Evolutionary conservation across 2,888 invertebrate species (phyloP).

Genomic region (Achlya flavicornis): DNA sequence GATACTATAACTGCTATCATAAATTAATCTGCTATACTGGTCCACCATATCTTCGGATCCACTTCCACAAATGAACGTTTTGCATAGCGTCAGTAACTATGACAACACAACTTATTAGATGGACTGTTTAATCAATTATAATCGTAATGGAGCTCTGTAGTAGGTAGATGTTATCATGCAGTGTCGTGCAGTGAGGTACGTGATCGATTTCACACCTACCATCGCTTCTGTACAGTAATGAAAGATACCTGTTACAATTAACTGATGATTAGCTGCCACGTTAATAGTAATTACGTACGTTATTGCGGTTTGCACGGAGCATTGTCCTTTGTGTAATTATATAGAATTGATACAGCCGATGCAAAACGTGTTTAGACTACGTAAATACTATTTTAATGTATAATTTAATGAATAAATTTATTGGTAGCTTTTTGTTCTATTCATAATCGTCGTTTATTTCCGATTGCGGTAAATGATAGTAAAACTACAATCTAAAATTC

Average conservation of each 20-base stretch:
- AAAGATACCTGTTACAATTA: conserved; percentile 15
- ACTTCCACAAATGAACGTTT: no score
- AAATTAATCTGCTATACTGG: not conserved
- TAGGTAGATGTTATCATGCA: conserved; percentile 1
- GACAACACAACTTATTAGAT: not conserved
- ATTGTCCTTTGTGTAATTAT: conserved; percentile 10
- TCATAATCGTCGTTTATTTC: not conserved
- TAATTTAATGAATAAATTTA: conserved; percentile 1
- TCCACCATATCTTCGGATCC: no score
- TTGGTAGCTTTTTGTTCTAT: not conserved
- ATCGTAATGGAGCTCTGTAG: conserved; percentile 12
- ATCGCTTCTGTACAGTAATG: conserved; percentile 15
- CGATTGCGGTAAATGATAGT: not conserved
- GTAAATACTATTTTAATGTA: not conserved
- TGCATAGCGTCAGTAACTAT: no score
- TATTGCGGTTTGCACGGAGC: conserved; percentile 13
- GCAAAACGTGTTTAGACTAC: conserved; percentile 3
- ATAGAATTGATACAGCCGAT: conserved; percentile 5
- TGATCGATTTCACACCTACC: conserved; percentile 38
- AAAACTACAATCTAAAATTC: not conserved
- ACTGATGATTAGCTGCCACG: conserved; percentile 14
- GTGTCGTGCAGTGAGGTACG: conserved; percentile 27
- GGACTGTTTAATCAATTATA: conserved; percentile 11
- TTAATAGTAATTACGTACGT: conserved; percentile 9
- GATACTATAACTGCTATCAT: conserved; percentile 8